A percentile compares a stretch with the other conserved stretches of the same genome.
phyloP scores from a whole-genome alignment of 2,888 invertebrate genomes.

The Panorpa germanica region DNA sequence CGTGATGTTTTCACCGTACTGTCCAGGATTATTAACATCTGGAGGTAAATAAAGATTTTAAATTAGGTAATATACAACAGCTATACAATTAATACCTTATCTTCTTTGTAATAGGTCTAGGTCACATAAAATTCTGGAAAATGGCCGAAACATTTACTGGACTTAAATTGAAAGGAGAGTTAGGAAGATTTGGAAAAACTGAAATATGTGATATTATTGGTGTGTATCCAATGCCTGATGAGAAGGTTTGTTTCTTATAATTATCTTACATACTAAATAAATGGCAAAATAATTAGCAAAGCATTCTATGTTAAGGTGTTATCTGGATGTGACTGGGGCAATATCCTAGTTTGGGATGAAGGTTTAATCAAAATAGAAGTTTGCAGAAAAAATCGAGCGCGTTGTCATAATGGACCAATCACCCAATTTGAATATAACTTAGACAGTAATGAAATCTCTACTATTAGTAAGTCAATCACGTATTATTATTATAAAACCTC shows the following conservation, averaged over 20 bases:
- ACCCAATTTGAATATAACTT: conserved; percentile 19
- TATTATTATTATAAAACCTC: not conserved
- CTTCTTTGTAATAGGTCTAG: conserved; percentile 29
- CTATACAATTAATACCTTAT: conserved; percentile 5
- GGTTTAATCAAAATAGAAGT: conserved; percentile 75
- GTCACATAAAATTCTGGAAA: conserved; percentile 84
- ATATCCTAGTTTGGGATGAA: conserved; percentile 80
- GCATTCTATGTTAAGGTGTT: conserved; percentile 39
- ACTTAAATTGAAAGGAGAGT: conserved; percentile 66
- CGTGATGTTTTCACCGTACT: conserved; percentile 64
- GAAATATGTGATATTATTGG: conserved; percentile 80
- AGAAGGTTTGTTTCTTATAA: too few relatives aligned
- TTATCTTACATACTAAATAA: too few relatives aligned
- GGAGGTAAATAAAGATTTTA: conserved; percentile 31
- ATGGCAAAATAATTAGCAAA: too few relatives aligned
- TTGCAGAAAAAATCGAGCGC: conserved; percentile 44
- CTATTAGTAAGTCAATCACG: too few relatives aligned
- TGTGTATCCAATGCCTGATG: conserved; percentile 70
- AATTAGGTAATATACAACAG: conserved; percentile 3
- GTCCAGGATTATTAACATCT: conserved; percentile 61
- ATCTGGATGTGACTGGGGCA: conserved; percentile 82
- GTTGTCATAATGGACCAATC: conserved; percentile 60
- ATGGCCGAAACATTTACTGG: conserved; percentile 84
- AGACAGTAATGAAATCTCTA: conserved; percentile 20
- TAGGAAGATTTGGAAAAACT: conserved; percentile 84